These are phyloP conservation scores for Isurus oxyrinchus DNA, from an alignment of 2,113 vertebrate genomes.

Conservation along the genomic window DNA sequence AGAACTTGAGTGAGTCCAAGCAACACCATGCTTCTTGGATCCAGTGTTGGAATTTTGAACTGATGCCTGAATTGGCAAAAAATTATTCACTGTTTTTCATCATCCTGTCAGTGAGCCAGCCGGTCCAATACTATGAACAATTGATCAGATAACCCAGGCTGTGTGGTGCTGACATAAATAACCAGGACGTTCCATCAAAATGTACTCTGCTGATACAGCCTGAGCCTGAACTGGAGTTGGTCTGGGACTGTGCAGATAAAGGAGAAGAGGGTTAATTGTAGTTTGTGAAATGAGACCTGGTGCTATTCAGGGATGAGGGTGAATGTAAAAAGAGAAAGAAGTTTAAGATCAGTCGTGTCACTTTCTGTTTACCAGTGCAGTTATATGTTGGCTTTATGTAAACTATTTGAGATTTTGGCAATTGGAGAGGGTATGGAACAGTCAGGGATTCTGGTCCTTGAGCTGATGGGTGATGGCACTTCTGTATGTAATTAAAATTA, in stretches of 20 bases:
- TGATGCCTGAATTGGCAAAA: neutral
- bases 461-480: neutral
- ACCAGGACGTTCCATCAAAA: too few species aligned
- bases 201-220: too few species aligned
- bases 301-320: too few species aligned
- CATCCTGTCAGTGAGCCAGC: constrained; percentile 21
- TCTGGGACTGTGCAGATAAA: too few species aligned
- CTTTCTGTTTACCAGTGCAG: neutral
- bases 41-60: neutral
- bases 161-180: neutral
- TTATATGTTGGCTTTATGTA: neutral
- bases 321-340: too few species aligned
- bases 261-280: too few species aligned
- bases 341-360: too few species aligned
- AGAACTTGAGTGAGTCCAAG: too few species aligned
- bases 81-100: neutral
- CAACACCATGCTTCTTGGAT: neutral
- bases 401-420: neutral
- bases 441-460: neutral
- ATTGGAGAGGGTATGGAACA: too few species aligned
- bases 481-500: neutral
- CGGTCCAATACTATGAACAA: neutral
- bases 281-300: too few species aligned
- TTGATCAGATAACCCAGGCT: neutral
- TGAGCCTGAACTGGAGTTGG: too few species aligned